phyloP scores from a whole-genome alignment of 2,888 invertebrate species.

The Ectropis crepuscularia region DNA sequence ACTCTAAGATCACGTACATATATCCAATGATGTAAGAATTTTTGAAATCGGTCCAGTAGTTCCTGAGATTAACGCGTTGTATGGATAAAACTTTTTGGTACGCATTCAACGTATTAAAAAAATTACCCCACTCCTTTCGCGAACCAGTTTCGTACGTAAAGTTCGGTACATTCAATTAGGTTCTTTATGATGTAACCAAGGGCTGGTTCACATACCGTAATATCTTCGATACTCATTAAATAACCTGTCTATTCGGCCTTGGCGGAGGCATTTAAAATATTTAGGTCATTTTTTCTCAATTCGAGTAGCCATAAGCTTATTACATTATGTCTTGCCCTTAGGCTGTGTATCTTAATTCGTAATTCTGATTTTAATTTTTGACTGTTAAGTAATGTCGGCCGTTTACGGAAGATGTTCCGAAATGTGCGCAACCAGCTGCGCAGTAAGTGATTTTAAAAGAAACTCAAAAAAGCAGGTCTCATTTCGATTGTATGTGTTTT shows the following conservation, averaged over 20 bases:
- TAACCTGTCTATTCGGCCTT: conserved; percentile 29
- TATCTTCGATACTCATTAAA: conserved; percentile 25
- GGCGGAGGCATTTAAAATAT: conserved; percentile 12
- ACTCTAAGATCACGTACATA: no score
- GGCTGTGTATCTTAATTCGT: conserved; percentile 7
- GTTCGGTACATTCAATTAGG: neutral
- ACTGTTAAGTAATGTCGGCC: neutral
- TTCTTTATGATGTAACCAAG: conserved; percentile 22
- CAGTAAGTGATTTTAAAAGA: no score
- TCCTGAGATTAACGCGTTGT: no score
- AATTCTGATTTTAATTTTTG: neutral
- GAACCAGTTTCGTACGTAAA: neutral
- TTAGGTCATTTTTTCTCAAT: conserved; percentile 9
- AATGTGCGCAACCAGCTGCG: no score
- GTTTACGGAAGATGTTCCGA: neutral
- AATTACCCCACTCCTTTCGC: neutral
- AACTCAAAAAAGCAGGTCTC: no score
- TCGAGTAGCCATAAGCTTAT: neutral
- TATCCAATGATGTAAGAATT: no score
- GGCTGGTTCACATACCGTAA: conserved; percentile 20
- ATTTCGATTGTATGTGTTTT: no score
- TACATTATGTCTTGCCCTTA: no score
- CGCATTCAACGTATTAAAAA: neutral
- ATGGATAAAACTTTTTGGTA: no score
- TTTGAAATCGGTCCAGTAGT: no score